Percentiles rank a stretch among this genome's conserved stretches.
Evolutionary conservation across 1,140 invertebrate species (phyloP).

Genomic region (Oedothorax gibbosus): DNA sequence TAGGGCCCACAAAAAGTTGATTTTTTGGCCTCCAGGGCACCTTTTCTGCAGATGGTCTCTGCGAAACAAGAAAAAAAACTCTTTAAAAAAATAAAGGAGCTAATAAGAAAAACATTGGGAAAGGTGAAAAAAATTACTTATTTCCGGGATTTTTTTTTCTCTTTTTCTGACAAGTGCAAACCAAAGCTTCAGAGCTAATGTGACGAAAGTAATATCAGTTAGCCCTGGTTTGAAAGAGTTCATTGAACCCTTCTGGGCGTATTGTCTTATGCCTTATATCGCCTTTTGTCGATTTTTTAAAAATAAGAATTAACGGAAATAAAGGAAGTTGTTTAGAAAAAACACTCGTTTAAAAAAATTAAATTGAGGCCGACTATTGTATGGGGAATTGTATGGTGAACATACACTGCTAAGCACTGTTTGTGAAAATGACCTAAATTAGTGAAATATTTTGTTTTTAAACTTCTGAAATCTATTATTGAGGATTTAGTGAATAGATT

Average conservation of each 20-base stretch:
- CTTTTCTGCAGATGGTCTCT: not conserved
- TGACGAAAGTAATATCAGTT: constrained; percentile 36
- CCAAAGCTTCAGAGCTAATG: constrained; percentile 38
- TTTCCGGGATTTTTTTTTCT: constrained; percentile 28
- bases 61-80: not conserved
- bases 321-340: no score
- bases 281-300: no score
- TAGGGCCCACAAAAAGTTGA: no score
- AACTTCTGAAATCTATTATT: no score
- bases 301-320: no score
- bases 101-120: constrained; percentile 17
- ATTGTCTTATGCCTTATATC: not conserved
- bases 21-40: not conserved
- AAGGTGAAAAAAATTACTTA: not conserved
- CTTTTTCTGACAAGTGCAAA: constrained; percentile 23
- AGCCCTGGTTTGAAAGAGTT: constrained; percentile 22
- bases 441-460: no score
- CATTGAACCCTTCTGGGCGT: constrained; percentile 12
- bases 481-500: no score
- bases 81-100: not conserved
- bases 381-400: no score
- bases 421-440: no score
- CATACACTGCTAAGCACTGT: no score
- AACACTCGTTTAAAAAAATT: no score
- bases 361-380: no score